These are phyloP conservation scores for Bombycilla garrulus DNA, from an alignment of 2,113 vertebrate genomes.

Conservation along the genomic window DNA sequence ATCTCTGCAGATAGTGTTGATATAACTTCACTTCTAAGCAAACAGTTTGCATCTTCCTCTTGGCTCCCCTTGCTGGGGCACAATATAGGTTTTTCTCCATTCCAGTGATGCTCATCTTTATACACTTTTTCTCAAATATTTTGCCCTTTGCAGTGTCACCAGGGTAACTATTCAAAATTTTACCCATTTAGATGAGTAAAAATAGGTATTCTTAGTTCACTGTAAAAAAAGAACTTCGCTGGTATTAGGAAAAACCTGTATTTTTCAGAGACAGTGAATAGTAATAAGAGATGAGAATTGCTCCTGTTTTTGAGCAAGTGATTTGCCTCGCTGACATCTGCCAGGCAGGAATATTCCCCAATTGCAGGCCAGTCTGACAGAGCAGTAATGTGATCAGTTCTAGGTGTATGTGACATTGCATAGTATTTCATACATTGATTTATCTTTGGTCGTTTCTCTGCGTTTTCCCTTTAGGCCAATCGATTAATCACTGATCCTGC, in stretches of 20 bases:
- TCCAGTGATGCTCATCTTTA: neutral
- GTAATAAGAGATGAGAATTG: slow-evolving; percentile 11
- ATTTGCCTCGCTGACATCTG: slow-evolving; percentile 50
- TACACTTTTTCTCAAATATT: neutral
- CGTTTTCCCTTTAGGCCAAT: slow-evolving; percentile 45
- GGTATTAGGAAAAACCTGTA: neutral
- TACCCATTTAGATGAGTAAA: slow-evolving; percentile 7
- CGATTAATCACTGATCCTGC: slow-evolving; percentile 53
- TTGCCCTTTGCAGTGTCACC: neutral
- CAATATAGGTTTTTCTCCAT: neutral
- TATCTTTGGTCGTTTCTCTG: slow-evolving; percentile 33
- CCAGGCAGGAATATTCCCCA: slow-evolving; percentile 22
- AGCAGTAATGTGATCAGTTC: slow-evolving; percentile 40
- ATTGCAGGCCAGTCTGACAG: neutral
- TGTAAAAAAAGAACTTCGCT: neutral
- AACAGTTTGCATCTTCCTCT: neutral
- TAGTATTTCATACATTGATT: slow-evolving; percentile 52
- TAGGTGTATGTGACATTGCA: slow-evolving; percentile 5
- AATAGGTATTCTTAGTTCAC: neutral
- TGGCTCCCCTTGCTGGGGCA: neutral
- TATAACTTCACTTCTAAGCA: neutral
- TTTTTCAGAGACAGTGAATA: slow-evolving; percentile 7
- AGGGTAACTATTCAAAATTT: neutral
- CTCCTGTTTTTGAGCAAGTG: neutral
- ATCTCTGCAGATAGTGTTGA: neutral